Evolutionary conservation across 2,113 vertebrate genomes (phyloP).

Genomic region (Bostrychus sinensis): DNA sequence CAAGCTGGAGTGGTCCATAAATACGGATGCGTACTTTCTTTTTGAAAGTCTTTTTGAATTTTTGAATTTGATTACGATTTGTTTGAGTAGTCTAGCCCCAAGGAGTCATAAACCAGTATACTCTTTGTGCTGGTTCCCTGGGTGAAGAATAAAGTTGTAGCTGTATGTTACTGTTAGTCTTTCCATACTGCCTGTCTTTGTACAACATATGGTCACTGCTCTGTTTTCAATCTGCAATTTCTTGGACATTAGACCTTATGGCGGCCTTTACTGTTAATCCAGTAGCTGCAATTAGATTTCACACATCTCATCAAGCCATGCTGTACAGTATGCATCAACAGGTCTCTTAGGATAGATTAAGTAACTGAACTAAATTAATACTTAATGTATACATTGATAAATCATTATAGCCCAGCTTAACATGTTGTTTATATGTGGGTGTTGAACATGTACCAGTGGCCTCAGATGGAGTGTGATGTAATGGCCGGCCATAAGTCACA

Average conservation of each 20-base stretch:
- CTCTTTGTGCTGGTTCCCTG: no score
- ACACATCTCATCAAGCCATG: slow-evolving; percentile 41
- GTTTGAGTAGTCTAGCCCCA: no score
- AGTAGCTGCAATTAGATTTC: slow-evolving; percentile 49
- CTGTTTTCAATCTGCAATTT: slow-evolving; percentile 7
- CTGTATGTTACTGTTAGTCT: no score
- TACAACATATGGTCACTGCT: slow-evolving; percentile 8
- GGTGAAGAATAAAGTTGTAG: no score
- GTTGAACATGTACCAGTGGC: slow-evolving; percentile 27
- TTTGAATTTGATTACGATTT: no score
- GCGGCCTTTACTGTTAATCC: slow-evolving; percentile 55
- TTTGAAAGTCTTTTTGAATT: no score
- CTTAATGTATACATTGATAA: not conserved
- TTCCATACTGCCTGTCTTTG: no score
- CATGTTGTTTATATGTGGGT: slow-evolving; percentile 12
- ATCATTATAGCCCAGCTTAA: not conserved
- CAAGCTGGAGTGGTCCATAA: no score
- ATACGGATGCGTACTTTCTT: no score
- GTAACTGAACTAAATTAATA: not conserved
- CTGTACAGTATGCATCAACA: slow-evolving; percentile 29
- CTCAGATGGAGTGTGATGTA: slow-evolving; percentile 62
- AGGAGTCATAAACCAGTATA: no score
- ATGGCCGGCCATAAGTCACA: slow-evolving; percentile 55
- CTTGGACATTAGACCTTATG: slow-evolving; percentile 19
- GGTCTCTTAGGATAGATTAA: slow-evolving; percentile 16